Evolutionary conservation across 2,888 invertebrate genomes (phyloP).

Genomic region (Diloba caeruleocephala): DNA sequence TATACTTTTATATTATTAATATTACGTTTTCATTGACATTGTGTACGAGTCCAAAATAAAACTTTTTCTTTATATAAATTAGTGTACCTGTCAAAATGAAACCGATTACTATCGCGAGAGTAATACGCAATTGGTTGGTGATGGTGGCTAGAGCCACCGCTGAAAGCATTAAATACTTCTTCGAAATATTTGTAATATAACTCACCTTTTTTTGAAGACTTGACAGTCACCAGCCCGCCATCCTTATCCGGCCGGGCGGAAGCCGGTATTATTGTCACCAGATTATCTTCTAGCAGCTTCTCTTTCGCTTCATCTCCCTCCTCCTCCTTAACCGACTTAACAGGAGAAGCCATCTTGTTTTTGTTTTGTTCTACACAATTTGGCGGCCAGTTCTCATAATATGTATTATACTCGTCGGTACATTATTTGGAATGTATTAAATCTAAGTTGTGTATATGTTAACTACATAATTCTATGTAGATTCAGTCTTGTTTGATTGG

Average conservation of each 20-base stretch:
- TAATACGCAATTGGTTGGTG: too few relatives aligned
- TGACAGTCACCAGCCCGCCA: conserved; percentile 66
- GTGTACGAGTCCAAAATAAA: too few relatives aligned
- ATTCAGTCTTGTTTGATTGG: conserved; percentile 53
- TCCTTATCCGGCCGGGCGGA: conserved; percentile 55
- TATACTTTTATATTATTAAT: too few relatives aligned
- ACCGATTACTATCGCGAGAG: too few relatives aligned
- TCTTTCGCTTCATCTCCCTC: conserved; percentile 76
- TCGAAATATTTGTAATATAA: background rate
- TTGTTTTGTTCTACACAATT: conserved; percentile 57
- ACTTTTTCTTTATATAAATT: too few relatives aligned
- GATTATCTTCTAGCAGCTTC: conserved; percentile 71
- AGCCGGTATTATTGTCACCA: conserved; percentile 65
- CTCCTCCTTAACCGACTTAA: conserved; percentile 65
- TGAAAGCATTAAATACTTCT: too few relatives aligned
- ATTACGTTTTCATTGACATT: too few relatives aligned
- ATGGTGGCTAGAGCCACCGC: too few relatives aligned
- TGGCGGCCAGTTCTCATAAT: conserved; percentile 55
- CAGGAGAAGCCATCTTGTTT: conserved; percentile 73
- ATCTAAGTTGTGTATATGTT: conserved; percentile 45
- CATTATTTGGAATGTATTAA: conserved; percentile 49
- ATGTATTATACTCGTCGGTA: conserved; percentile 13
- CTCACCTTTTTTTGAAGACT: conserved; percentile 84
- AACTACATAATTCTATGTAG: conserved; percentile 56
- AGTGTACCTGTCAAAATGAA: too few relatives aligned